These are phyloP conservation scores for Hirundo rustica DNA, from an alignment of 2,797 vertebrate species.

Conservation along the genomic window DNA sequence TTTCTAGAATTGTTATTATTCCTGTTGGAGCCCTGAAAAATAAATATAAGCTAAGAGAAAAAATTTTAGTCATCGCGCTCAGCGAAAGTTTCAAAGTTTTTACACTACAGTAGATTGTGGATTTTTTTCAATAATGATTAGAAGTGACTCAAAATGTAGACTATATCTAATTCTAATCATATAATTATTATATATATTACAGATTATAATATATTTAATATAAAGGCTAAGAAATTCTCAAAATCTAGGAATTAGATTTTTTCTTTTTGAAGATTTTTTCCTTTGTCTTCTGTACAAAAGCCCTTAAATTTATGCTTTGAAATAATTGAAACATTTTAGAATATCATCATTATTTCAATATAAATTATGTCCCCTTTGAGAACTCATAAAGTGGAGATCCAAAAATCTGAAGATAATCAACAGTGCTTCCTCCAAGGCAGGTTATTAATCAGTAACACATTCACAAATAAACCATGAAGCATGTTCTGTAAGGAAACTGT, in stretches of 20 bases:
- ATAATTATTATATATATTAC: background rate
- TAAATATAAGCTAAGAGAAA: background rate
- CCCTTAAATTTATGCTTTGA: background rate
- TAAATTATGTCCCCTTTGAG: background rate
- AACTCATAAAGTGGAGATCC: background rate
- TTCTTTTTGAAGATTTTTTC: background rate
- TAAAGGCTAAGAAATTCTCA: background rate
- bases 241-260: background rate
- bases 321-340: background rate
- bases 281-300: background rate
- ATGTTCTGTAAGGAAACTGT: background rate
- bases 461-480: slow-evolving; percentile 38
- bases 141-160: background rate
- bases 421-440: background rate
- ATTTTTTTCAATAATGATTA: background rate
- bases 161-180: background rate
- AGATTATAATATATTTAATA: background rate
- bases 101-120: background rate
- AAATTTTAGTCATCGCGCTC: background rate
- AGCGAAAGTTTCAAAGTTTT: background rate
- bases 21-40: background rate
- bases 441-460: background rate
- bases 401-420: slow-evolving; percentile 24
- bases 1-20: background rate
- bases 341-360: background rate